Conservation (phyloP, 2,797 vertebrate genomes). For the Malacoctenus gilli region DNA sequence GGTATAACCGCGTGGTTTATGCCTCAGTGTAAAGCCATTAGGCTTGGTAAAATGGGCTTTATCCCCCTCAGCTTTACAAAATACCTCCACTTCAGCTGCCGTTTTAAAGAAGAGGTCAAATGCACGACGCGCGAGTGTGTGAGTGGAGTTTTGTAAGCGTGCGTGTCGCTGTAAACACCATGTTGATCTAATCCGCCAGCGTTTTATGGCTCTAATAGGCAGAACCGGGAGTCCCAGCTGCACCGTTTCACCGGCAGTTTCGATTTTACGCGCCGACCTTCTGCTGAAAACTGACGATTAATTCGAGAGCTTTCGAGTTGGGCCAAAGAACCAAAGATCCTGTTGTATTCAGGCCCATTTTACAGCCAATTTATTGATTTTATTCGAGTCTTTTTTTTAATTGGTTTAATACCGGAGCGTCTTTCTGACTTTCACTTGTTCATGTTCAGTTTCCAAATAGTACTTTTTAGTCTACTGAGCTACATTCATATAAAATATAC, state of each 20-base stretch:
- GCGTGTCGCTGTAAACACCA: constrained; percentile 24
- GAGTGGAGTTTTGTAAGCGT: not conserved
- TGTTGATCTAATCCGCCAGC: constrained; percentile 18
- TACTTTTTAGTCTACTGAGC: no score
- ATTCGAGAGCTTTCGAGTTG: not conserved
- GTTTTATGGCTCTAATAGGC: constrained; percentile 21
- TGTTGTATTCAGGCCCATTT: constrained; percentile 2
- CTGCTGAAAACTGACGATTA: not conserved
- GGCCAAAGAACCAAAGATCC: not conserved
- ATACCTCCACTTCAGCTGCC: not conserved
- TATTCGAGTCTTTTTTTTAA: no score
- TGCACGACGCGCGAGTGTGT: no score
- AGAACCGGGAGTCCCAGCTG: constrained; percentile 9
- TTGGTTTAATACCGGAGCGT: no score
- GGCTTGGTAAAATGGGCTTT: not conserved
- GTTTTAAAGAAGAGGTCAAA: no score
- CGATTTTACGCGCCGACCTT: constrained; percentile 22
- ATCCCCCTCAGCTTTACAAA: not conserved
- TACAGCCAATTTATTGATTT: no score
- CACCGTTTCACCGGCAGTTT: constrained; percentile 1
- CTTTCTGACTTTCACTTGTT: no score
- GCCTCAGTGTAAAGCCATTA: not conserved
- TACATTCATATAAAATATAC: no score
- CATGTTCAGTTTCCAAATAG: no score
- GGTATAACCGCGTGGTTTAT: not conserved